Evolutionary conservation across 2,113 vertebrate genomes (phyloP).

Genomic region (Perca schrenkii): DNA sequence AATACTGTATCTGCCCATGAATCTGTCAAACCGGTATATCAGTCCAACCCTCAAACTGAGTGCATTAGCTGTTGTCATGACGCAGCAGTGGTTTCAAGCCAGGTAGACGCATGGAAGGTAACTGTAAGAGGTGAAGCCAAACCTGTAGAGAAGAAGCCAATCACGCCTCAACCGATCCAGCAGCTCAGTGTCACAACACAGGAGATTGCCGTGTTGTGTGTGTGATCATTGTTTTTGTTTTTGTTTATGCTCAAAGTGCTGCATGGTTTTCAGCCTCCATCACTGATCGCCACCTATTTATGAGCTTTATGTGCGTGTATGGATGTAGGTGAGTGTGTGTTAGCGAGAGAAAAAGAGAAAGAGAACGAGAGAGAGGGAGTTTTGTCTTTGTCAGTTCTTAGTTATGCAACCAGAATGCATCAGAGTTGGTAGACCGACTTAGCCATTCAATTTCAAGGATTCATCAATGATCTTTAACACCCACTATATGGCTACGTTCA

Average conservation of each 20-base stretch:
- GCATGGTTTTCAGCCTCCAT: conserved; percentile 4
- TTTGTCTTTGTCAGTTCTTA: neutral
- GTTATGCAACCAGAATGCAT: neutral
- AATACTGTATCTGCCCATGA: neutral
- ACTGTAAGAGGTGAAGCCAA: neutral
- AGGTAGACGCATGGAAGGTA: neutral
- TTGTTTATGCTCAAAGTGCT: neutral
- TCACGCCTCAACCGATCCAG: conserved; percentile 3
- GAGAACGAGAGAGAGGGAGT: neutral
- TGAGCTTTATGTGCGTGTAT: conserved; percentile 14
- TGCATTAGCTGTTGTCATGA: conserved; percentile 7
- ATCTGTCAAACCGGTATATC: neutral
- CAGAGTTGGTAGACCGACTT: neutral
- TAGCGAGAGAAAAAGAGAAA: neutral
- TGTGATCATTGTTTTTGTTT: neutral
- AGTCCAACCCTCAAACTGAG: conserved; percentile 18
- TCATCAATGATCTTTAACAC: neutral
- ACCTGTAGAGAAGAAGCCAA: conserved; percentile 24
- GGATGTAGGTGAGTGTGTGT: conserved; percentile 20
- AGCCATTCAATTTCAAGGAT: neutral
- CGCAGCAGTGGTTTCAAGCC: neutral
- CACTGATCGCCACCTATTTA: neutral
- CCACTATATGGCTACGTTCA: too few species aligned
- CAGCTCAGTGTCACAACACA: conserved; percentile 1
- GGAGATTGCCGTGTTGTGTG: neutral